Evolutionary conservation across 2,888 invertebrate genomes (phyloP), one percentile per base, ranked within the genome.

Genomic region (Tanytarsus gracilentus): DNA sequence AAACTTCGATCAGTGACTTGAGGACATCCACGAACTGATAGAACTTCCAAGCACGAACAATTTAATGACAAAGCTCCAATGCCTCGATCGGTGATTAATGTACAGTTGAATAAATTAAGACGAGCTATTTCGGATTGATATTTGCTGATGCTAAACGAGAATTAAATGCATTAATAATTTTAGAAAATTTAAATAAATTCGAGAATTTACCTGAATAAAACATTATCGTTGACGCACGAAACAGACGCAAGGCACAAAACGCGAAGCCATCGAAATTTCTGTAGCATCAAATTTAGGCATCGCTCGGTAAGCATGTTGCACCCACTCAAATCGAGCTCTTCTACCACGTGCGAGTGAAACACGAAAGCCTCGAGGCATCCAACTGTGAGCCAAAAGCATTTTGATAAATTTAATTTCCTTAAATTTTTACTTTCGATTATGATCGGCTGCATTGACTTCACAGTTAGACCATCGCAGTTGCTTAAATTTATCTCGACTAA

Each of bases 1-100:
- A 53, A 16, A 18, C 53, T 53, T 36, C 53, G n/a, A 8, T 53
- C 53, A 21, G 53, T 53, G 7, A 53, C 14, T n/a, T n/a, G 7
- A 5, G 9, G 2, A 26, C 53, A 53, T 23, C 53, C 53, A 7
- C 53, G n/a, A 3, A 53, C 29, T 1, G 53, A 53, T 1, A 53
- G n/a, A 1, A 39, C 16, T 14, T 53, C 53, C 14, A 53, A 29
- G 21, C 39, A 21, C 16, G 21, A 36, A 9, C 53, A 53, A 39
- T 53, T 53, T 9, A 53, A 26, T 18, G 53, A 53, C 3, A 53
- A 23, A 1, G 53, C 53, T 14, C 53, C 53, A 25, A 53, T 27
- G 9, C 53, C 53, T 9, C 36, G 21, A 26, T 53, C 53, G 21
- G 53, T 53, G 4, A 53, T 36, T 23, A 9, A 18, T 6, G 8